Conservation (phyloP, 2,888 invertebrate genomes). For the Cataglyphis albicans region DNA sequence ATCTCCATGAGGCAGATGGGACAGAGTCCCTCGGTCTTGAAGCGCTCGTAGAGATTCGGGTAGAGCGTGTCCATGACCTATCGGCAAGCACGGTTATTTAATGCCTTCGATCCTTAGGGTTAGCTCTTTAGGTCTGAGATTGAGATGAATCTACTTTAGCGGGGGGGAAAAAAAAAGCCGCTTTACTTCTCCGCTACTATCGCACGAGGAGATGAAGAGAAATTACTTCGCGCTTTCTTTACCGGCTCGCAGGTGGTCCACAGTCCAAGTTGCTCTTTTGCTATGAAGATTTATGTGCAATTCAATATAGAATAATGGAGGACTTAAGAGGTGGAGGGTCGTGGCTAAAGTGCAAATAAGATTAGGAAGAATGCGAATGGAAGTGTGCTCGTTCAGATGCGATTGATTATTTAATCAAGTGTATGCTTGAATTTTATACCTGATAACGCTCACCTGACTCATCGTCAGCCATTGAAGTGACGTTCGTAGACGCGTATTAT, state of each 20-base stretch:
- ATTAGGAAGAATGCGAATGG: slow-evolving; percentile 33
- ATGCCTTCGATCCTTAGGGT: slow-evolving; percentile 15
- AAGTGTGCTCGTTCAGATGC: slow-evolving; percentile 7
- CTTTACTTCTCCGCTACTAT: not conserved
- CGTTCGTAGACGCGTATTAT: not conserved
- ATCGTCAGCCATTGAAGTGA: not conserved
- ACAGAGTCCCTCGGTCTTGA: slow-evolving; percentile 79
- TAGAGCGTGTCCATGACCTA: slow-evolving; percentile 79
- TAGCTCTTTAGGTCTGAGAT: slow-evolving; percentile 14
- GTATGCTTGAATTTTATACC: slow-evolving; percentile 32
- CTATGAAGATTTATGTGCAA: slow-evolving; percentile 55
- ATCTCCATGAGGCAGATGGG: slow-evolving; percentile 81
- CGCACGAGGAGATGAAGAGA: slow-evolving; percentile 50
- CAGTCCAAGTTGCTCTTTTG: slow-evolving; percentile 37
- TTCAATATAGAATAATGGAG: slow-evolving; percentile 53
- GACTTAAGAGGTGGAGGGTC: slow-evolving; percentile 41
- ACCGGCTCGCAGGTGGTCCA: not conserved
- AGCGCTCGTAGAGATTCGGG: slow-evolving; percentile 79
- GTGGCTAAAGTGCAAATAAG: slow-evolving; percentile 38
- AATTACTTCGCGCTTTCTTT: slow-evolving; percentile 34
- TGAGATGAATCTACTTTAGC: slow-evolving; percentile 42
- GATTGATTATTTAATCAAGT: slow-evolving; percentile 46
- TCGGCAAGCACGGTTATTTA: slow-evolving; percentile 19
- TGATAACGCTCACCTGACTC: slow-evolving; percentile 23
- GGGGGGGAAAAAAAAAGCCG: slow-evolving; percentile 5